Conservation (phyloP, 1,140 invertebrate genomes). For the Zaprionus inermis region DNA sequence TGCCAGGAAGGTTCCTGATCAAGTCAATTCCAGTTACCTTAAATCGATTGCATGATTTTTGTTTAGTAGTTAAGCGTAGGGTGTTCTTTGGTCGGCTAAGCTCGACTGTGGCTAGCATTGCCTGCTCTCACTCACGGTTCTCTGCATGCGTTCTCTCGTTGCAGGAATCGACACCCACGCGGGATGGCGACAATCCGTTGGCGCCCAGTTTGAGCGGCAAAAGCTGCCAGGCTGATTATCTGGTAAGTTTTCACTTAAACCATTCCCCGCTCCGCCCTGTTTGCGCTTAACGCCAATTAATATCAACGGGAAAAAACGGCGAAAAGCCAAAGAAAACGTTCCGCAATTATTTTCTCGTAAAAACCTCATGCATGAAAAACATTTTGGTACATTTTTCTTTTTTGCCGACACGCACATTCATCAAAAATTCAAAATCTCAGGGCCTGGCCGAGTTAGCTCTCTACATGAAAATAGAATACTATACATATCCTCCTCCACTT, state of each 20-base stretch:
- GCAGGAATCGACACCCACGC: constrained; percentile 75
- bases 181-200: constrained; percentile 72
- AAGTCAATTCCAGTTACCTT: no score
- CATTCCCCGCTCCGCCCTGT: not conserved
- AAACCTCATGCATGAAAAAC: constrained; percentile 79
- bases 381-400: constrained; percentile 79
- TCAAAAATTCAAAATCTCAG: constrained; percentile 75
- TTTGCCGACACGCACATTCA: constrained; percentile 76
- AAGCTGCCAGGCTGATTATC: constrained; percentile 79
- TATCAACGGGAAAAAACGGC: constrained; percentile 45
- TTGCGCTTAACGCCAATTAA: constrained; percentile 68
- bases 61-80: not conserved
- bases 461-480: constrained; percentile 72
- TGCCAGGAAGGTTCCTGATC: no score
- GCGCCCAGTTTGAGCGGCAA: constrained; percentile 76
- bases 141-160: not conserved
- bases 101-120: not conserved
- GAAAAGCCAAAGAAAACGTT: constrained; percentile 52
- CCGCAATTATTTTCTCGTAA: constrained; percentile 83
- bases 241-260: constrained; percentile 83
- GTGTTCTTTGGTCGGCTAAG: not conserved
- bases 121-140: not conserved
- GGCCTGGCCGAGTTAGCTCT: constrained; percentile 38
- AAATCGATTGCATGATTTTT: not conserved
- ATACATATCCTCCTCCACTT: constrained; percentile 25